Percentiles rank a stretch among this genome's conserved stretches.
Conservation (phyloP, 2,888 invertebrate genomes). For the Zootermopsis nevadensis region DNA sequence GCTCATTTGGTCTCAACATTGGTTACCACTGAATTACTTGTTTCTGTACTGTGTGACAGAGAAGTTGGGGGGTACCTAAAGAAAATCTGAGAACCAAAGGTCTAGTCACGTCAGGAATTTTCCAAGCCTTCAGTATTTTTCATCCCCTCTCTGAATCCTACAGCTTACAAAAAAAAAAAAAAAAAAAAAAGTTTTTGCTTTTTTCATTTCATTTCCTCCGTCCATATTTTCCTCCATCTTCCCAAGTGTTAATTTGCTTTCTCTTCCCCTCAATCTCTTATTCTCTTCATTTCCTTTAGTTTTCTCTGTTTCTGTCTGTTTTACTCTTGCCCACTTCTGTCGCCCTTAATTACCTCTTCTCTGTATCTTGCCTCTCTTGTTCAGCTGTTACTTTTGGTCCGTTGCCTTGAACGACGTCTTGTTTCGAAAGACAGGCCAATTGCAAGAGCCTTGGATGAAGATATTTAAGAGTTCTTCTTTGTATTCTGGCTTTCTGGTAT, state of each 20-base stretch:
- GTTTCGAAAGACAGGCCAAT: conserved; percentile 11
- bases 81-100: conserved; percentile 8
- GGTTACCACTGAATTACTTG: neutral
- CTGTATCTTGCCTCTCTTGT: conserved; percentile 3
- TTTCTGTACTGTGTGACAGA: neutral
- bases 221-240: conserved; percentile 22
- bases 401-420: neutral
- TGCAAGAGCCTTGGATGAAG: neutral
- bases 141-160: neutral
- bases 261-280: neutral
- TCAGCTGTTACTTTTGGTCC: neutral
- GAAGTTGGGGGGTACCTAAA: neutral
- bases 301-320: neutral
- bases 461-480: neutral
- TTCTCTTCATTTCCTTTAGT: conserved; percentile 28
- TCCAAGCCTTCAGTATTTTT: conserved; percentile 1
- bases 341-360: conserved; percentile 28
- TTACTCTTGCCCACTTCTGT: conserved; percentile 12
- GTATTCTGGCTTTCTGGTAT: neutral
- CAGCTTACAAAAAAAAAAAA: no score
- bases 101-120: conserved; percentile 22
- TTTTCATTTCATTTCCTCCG: conserved; percentile 20
- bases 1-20: neutral
- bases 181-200: neutral
- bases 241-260: conserved; percentile 31